These are phyloP conservation scores for Tholera decimalis DNA, from an alignment of 2,888 invertebrate species.

Conservation along the genomic window DNA sequence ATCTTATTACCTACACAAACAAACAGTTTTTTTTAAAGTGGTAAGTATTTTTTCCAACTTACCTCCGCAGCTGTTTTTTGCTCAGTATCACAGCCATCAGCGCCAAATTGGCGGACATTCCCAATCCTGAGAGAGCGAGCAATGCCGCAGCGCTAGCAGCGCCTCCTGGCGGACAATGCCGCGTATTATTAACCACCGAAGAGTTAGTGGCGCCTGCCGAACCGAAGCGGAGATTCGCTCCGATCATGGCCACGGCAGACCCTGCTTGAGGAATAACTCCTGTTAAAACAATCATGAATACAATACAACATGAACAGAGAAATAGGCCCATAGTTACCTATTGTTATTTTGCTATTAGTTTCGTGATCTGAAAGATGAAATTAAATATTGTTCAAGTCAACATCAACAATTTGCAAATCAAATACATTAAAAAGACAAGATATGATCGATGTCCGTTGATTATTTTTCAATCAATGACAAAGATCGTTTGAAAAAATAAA, in stretches of 20 bases:
- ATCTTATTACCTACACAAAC: background rate
- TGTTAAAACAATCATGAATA: conserved; percentile 52
- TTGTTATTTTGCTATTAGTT: conserved; percentile 67
- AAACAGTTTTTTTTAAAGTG: background rate
- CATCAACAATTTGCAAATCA: conserved; percentile 59
- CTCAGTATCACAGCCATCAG: conserved; percentile 95
- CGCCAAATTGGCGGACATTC: conserved; percentile 95
- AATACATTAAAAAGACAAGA: conserved; percentile 49
- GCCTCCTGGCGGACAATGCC: conserved; percentile 95
- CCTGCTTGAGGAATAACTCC: conserved; percentile 83
- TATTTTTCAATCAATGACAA: conserved; percentile 39
- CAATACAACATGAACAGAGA: conserved; percentile 51
- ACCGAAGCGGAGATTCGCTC: conserved; percentile 94
- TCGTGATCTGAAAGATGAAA: conserved; percentile 68
- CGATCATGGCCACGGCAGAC: conserved; percentile 95
- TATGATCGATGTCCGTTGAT: conserved; percentile 42
- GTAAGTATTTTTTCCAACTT: conserved; percentile 64
- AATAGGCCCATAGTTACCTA: conserved; percentile 64
- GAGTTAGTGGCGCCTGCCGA: conserved; percentile 93
- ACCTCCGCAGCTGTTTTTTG: conserved; percentile 95
- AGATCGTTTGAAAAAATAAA: conserved; percentile 30
- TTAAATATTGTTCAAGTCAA: conserved; percentile 60
- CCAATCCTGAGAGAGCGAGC: conserved; percentile 94
- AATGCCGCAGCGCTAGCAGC: conserved; percentile 95
- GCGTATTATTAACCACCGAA: conserved; percentile 93